Base-by-base conservation (phyloP, 2,113 vertebrate genomes). In the Tricholaema leucomelas region DNA sequence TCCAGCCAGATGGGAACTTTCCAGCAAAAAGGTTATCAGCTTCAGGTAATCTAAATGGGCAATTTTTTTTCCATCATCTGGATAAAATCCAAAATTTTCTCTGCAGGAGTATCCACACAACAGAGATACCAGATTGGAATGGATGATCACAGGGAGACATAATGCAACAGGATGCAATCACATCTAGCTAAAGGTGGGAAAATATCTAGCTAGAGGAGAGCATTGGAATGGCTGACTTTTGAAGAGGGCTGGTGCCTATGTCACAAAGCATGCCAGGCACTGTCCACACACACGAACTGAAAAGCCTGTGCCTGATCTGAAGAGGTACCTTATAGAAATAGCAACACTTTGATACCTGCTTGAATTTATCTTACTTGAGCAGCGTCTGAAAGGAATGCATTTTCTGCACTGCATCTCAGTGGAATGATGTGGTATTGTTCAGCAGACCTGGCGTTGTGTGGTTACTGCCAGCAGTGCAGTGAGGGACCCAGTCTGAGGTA, bases 1-100 rank as follows among this genome's bases (percentile, higher is more conserved):
- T 81, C 80, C 63, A 94, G 80, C 89, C 94, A 96, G 78, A 81
- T 95, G 81, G 91, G 65, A 72, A 38, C 56, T 95, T 92, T 95
- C 72, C 78, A 78, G 42, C 56, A 81, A 90, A 93, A 94, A 92
- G 36, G n/a, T 92, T 95, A 88, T 89, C 78, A 73, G 78, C 55
- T 90, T 94, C 84, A 94, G 70, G 95, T 96, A 50, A 93, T 94
- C 65, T 69, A 92, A 96, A 94, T 58, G 35, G 91, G 81, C 87
- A 88, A 30, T 7, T 59, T 90, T 59, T 90, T 91, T 75, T 20
- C 81, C 36, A 85, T 63, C 25, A 21, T 83, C 90, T 97, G 96
- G 80, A 91, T 56, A 92, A 88, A 94, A 81, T 61, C 72, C 90
- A 93, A 75, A 85, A 61, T 93, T 73, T 81, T 92, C 52, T 94